These are phyloP conservation scores for Cordilura impudica DNA, from an alignment of 2,888 invertebrate genomes.

Conservation along the genomic window DNA sequence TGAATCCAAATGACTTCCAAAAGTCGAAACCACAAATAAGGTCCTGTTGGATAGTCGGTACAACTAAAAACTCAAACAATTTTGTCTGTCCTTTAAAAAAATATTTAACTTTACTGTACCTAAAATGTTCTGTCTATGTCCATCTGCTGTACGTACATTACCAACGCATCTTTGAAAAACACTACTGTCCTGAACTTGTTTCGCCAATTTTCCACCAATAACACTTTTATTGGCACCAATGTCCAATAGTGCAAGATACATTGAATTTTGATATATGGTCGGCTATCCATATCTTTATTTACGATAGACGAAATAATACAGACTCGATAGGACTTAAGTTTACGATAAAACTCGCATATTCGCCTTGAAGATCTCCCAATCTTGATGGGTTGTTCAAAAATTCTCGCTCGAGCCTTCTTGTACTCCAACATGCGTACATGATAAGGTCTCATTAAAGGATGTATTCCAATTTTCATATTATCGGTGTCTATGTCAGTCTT, in stretches of 20 bases:
- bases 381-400: not conserved
- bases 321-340: not conserved
- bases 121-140: not conserved
- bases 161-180: not conserved
- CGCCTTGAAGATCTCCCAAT: constrained; percentile 5
- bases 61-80: constrained; percentile 3
- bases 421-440: constrained; percentile 1
- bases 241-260: not conserved
- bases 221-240: constrained; percentile 22
- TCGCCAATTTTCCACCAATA: not conserved
- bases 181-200: not conserved
- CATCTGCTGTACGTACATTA: not conserved
- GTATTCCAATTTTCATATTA: not conserved
- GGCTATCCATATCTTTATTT: not conserved
- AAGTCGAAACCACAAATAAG: constrained; percentile 18
- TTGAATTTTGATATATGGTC: not conserved
- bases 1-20: constrained; percentile 8
- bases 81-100: not conserved
- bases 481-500: no score
- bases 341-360: constrained; percentile 5
- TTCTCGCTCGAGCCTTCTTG: not conserved
- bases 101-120: not conserved
- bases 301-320: not conserved
- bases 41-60: constrained; percentile 5
- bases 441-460: constrained; percentile 8